These are phyloP conservation scores for Phyllopteryx taeniolatus DNA, from an alignment of 2,113 vertebrate genomes.

Conservation along the genomic window DNA sequence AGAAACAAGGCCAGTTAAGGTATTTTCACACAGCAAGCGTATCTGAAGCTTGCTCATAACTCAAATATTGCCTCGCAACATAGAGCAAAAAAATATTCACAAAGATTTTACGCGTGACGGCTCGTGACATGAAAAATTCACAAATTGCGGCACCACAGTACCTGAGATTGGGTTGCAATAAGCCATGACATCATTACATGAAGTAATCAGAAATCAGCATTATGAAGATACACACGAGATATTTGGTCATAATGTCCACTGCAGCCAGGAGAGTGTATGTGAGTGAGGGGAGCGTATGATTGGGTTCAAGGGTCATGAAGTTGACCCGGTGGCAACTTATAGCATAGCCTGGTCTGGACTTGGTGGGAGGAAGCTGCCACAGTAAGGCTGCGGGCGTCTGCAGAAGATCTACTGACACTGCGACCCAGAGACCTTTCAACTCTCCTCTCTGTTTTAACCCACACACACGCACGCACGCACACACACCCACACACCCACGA, in stretches of 20 bases:
- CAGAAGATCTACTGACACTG: conserved; percentile 55
- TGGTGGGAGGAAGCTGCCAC: conserved; percentile 62
- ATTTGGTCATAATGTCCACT: background rate
- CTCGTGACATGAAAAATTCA: no score
- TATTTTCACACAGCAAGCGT: no score
- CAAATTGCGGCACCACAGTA: no score
- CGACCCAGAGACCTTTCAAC: conserved; percentile 54
- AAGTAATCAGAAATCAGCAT: no score
- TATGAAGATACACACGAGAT: background rate
- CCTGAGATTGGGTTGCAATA: background rate
- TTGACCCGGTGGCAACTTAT: conserved; percentile 46
- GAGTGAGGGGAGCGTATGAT: conserved; percentile 8
- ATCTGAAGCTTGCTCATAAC: background rate
- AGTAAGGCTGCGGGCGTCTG: conserved; percentile 45
- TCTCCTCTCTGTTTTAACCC: conserved; percentile 26
- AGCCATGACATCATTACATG: background rate
- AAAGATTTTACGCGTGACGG: no score
- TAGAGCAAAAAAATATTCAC: no score
- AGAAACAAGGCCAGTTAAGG: no score
- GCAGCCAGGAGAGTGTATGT: background rate
- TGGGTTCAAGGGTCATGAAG: conserved; percentile 35
- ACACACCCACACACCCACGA: conserved; percentile 24
- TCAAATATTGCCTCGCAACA: background rate
- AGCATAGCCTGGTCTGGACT: conserved; percentile 46
- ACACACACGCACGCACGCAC: conserved; percentile 24